These are phyloP conservation scores for Caranx ignobilis DNA, from an alignment of 2,113 vertebrate genomes.

Conservation along the genomic window DNA sequence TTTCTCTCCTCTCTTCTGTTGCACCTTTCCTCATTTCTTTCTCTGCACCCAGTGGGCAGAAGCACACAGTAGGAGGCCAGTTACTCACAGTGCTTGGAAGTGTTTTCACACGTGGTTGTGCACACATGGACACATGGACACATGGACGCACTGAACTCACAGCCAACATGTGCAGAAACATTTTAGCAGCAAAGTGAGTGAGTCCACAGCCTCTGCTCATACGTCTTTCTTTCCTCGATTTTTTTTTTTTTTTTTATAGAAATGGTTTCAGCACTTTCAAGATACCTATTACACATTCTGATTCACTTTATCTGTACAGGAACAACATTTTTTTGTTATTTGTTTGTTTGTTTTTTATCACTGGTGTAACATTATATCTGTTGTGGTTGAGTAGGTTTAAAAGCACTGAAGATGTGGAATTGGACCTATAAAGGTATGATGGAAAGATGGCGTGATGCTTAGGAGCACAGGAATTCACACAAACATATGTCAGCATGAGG, in stretches of 20 bases:
- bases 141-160: constrained; percentile 26
- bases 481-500: constrained; percentile 22
- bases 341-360: constrained; percentile 26
- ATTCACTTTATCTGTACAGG: constrained; percentile 37
- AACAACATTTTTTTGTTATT: neutral
- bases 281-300: constrained; percentile 9
- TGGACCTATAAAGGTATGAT: constrained; percentile 16
- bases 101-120: constrained; percentile 15
- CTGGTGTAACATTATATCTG: constrained; percentile 30
- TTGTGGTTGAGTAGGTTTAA: constrained; percentile 17
- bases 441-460: neutral
- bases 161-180: constrained; percentile 43
- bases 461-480: constrained; percentile 21
- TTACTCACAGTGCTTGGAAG: constrained; percentile 62
- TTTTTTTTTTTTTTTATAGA: neutral
- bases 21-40: constrained; percentile 49
- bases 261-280: constrained; percentile 42
- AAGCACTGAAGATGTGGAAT: constrained; percentile 43
- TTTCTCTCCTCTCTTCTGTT: constrained; percentile 38
- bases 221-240: neutral
- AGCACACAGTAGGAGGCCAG: constrained; percentile 57
- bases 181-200: constrained; percentile 25
- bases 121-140: constrained; percentile 50
- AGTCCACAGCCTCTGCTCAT: neutral
- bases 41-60: constrained; percentile 63